Conservation (phyloP, 2,888 invertebrate genomes). For the Bhutanitis thaidina region DNA sequence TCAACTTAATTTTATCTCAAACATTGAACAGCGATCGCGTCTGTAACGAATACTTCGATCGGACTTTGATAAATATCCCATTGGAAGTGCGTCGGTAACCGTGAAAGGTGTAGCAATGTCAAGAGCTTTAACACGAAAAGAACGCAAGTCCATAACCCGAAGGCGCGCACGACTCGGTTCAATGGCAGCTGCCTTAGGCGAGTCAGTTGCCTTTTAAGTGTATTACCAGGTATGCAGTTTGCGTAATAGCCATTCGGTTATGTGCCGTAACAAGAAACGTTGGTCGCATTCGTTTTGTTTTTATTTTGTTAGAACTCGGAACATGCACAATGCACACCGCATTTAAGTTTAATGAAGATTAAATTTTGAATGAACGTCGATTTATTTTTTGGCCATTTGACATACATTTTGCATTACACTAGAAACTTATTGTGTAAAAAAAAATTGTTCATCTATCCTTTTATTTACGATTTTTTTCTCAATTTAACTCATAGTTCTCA, state of each 20-base stretch:
- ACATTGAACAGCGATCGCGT: background rate
- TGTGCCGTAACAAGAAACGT: slow-evolving; percentile 42
- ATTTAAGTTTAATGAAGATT: too few species aligned
- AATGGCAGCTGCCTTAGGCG: slow-evolving; percentile 60
- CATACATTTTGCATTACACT: too few species aligned
- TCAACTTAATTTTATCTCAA: background rate
- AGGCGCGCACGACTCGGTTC: slow-evolving; percentile 57
- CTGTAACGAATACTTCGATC: slow-evolving; percentile 32
- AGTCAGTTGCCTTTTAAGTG: slow-evolving; percentile 67
- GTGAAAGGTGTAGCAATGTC: slow-evolving; percentile 64
- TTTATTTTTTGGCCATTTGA: too few species aligned
- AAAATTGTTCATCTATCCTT: too few species aligned
- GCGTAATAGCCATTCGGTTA: slow-evolving; percentile 49
- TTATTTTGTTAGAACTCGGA: slow-evolving; percentile 8
- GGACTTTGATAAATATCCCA: slow-evolving; percentile 41
- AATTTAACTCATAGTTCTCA: too few species aligned
- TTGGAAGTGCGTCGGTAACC: slow-evolving; percentile 37
- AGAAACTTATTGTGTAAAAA: too few species aligned
- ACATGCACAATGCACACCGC: background rate
- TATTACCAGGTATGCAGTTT: slow-evolving; percentile 62
- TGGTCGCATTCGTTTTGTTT: background rate
- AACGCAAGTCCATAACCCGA: slow-evolving; percentile 61
- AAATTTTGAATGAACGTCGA: too few species aligned
- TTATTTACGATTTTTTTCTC: too few species aligned
- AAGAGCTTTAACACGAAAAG: slow-evolving; percentile 64